A percentile compares a stretch with the other conserved stretches of the same genome.
Conservation (phyloP, 1,140 invertebrate genomes). For the Conus ventricosus region DNA sequence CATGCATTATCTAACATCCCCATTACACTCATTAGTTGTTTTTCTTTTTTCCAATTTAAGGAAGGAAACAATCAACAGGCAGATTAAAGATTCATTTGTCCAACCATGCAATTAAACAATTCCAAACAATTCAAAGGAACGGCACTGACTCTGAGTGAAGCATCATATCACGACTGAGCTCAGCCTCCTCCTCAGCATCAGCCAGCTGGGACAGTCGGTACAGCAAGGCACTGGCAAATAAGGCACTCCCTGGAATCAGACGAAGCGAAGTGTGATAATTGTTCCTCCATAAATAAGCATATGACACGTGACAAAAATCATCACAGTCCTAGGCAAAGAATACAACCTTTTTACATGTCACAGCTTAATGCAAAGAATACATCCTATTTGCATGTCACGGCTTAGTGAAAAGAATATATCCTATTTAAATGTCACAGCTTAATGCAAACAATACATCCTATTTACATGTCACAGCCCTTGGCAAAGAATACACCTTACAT, state of each 20-base stretch:
- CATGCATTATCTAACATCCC: not conserved
- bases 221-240: slow-evolving; percentile 65
- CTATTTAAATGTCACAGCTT: no score
- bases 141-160: slow-evolving; percentile 56
- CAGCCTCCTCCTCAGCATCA: slow-evolving; percentile 67
- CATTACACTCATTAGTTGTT: not conserved
- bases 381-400: not conserved
- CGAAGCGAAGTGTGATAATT: not conserved
- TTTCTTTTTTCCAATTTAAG: no score
- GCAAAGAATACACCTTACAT: no score
- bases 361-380: not conserved
- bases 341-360: not conserved
- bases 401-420: no score
- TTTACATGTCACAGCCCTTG: no score
- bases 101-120: not conserved
- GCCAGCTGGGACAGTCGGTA: slow-evolving; percentile 62
- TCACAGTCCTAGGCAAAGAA: not conserved
- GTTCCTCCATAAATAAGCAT: not conserved
- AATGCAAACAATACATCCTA: no score
- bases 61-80: not conserved
- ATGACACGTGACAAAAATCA: not conserved
- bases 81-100: not conserved
- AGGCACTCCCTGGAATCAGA: slow-evolving; percentile 54
- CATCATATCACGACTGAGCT: slow-evolving; percentile 59
- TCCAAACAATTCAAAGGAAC: not conserved